Evolutionary conservation across 2,113 vertebrate species (phyloP), one percentile per base, ranked within the genome.

Genomic region (Pyxicephalus adspersus): DNA sequence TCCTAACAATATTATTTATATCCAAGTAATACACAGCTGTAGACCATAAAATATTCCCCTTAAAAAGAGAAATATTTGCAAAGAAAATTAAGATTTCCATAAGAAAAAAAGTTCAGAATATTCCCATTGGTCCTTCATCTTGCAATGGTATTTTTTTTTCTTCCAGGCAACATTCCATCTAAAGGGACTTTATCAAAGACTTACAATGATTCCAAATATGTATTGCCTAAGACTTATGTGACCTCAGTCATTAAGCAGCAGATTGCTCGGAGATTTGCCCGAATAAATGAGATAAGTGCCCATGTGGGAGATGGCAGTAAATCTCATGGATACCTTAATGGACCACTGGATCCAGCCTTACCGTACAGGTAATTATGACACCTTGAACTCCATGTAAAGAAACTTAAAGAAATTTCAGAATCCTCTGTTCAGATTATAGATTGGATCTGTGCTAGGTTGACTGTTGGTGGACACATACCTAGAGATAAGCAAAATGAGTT

Each of bases 321-420:
- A 8, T 74, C 71, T 0, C 34, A 63, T 0, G 25, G 38, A 85
- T 94, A 94, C 0, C 63, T 89, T 83, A 94, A 93, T 0, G 93
- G 58, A 22, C 58, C 18, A 60, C 22, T 22, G 22, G 57, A 60
- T 20, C 91, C 92, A 0, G 86, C 90, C 80, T 50, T 3, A 75
- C 88, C 87, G 54, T 94, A 93, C 83, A 86, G 92, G 92, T 93
- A 90, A 83, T 28, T 8, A 13, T 13, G 38, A 13, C 8, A 9
- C 11, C 1, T 11, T 13, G 38, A 45, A 8, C 38, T 45, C 6
- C 38, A 45, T 45, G 8, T 13, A 45, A 45, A 13, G 11, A 45
- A n/a, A n/a, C n/a, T n/a, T n/a, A n/a, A n/a, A n/a, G n/a, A n/a
- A 45, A 45, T 9, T 45, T 13, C 38, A 45, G 38, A 45, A 45